Percentiles rank a stretch among this genome's conserved stretches.
Evolutionary conservation across 2,113 vertebrate genomes (phyloP).

Genomic region (Falcunculus frontatus): DNA sequence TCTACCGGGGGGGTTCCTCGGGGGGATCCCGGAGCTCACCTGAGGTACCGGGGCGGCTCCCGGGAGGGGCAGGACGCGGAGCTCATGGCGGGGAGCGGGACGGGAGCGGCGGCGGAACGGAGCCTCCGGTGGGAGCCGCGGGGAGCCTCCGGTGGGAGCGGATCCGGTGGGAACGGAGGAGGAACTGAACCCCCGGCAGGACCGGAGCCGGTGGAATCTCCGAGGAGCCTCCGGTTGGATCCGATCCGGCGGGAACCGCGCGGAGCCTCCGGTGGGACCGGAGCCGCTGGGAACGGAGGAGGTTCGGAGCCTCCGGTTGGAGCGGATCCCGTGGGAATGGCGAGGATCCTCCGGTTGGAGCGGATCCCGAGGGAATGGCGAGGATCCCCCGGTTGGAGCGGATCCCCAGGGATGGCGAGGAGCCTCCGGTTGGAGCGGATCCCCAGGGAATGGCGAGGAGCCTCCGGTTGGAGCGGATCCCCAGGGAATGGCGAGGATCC

Average conservation of each 20-base stretch:
- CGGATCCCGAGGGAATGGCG: not conserved
- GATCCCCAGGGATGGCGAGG: no score
- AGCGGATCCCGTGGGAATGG: accelerated
- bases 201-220: not conserved
- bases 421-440: no score
- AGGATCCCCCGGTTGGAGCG: no score
- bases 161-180: accelerated
- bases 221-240: not conserved
- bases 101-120: not conserved
- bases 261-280: not conserved
- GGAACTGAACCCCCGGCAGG: accelerated
- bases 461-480: not conserved
- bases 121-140: not conserved
- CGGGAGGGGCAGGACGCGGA: not conserved
- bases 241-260: no score
- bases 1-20: not conserved
- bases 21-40: not conserved
- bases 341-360: accelerated
- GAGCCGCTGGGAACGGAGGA: not conserved
- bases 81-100: not conserved
- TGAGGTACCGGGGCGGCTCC: not conserved
- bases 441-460: not conserved
- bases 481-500: not conserved
- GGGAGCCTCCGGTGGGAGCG: not conserved
- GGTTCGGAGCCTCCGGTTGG: not conserved